Evolutionary conservation across 1,140 invertebrate genomes (phyloP).

Genomic region (Metopolophium dirhodum): DNA sequence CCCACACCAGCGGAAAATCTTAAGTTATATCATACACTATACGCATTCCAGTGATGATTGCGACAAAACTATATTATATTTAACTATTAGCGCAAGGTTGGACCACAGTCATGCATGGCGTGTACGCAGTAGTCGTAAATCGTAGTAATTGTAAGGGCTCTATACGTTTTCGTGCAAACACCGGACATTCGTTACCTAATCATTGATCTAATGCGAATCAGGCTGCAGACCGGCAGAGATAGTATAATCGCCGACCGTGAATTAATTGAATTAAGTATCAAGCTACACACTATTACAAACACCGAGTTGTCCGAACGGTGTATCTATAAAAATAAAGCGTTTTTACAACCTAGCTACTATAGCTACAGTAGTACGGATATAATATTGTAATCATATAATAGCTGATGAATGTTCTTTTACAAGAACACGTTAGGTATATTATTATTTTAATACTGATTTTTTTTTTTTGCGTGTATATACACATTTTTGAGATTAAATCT

Average conservation of each 20-base stretch:
- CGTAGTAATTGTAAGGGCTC: not conserved
- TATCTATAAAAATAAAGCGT: not conserved
- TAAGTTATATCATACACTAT: not conserved
- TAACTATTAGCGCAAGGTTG: not conserved
- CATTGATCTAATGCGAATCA: not conserved
- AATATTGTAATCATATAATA: not conserved
- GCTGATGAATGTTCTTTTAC: not conserved
- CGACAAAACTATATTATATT: not conserved
- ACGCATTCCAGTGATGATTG: not conserved
- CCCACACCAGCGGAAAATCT: not conserved
- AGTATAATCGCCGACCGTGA: not conserved
- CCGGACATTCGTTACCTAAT: constrained; percentile 8
- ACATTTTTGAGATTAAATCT: not conserved
- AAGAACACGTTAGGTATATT: not conserved
- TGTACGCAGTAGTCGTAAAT: not conserved
- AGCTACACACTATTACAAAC: not conserved
- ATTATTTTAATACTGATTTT: not conserved
- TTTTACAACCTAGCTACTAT: not conserved
- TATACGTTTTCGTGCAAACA: not conserved
- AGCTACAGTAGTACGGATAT: not conserved
- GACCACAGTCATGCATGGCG: not conserved
- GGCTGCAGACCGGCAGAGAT: not conserved
- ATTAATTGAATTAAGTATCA: not conserved
- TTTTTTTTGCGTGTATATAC: not conserved
- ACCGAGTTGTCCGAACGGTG: not conserved